Evolutionary conservation across 2,797 vertebrate genomes (phyloP).

Genomic region (Peromyscus nudipes): DNA sequence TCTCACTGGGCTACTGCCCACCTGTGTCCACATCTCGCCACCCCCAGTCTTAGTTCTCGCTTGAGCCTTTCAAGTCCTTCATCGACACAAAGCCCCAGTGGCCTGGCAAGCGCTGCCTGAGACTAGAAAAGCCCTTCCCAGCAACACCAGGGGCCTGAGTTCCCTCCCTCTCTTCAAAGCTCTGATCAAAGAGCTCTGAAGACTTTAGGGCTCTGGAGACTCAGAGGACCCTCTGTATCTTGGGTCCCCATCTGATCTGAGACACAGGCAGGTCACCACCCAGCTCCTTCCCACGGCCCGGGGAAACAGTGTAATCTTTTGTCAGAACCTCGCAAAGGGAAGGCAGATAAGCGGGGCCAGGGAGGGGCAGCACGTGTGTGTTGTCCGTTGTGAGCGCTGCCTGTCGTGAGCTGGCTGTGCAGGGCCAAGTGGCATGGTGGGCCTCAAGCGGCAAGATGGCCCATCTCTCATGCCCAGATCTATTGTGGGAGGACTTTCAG

Average conservation of each 20-base stretch:
- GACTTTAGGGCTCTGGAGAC: background rate
- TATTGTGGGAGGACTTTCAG: background rate
- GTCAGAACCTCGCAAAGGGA: constrained; percentile 34
- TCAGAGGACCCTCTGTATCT: background rate
- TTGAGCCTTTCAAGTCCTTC: background rate
- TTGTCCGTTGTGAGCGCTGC: background rate
- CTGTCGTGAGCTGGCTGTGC: background rate
- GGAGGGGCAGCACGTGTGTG: background rate
- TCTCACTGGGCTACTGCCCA: too few species aligned
- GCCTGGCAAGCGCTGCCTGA: background rate
- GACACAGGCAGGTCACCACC: background rate
- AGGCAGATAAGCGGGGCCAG: constrained; percentile 45
- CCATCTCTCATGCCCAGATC: background rate
- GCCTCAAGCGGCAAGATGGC: background rate
- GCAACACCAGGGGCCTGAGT: background rate
- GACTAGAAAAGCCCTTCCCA: constrained; percentile 3
- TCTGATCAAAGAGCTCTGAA: background rate
- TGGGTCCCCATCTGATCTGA: constrained; percentile 37
- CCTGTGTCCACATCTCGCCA: background rate
- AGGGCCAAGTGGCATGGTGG: background rate
- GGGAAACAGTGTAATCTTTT: constrained; percentile 66
- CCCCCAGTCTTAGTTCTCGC: background rate
- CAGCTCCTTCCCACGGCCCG: constrained; percentile 48
- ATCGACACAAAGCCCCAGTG: background rate
- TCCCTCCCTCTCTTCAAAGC: background rate